A percentile compares a stretch with the other conserved stretches of the same genome.
These are phyloP conservation scores for Lagorchestes hirsutus DNA, from an alignment of 2,797 vertebrate genomes.

Conservation along the genomic window DNA sequence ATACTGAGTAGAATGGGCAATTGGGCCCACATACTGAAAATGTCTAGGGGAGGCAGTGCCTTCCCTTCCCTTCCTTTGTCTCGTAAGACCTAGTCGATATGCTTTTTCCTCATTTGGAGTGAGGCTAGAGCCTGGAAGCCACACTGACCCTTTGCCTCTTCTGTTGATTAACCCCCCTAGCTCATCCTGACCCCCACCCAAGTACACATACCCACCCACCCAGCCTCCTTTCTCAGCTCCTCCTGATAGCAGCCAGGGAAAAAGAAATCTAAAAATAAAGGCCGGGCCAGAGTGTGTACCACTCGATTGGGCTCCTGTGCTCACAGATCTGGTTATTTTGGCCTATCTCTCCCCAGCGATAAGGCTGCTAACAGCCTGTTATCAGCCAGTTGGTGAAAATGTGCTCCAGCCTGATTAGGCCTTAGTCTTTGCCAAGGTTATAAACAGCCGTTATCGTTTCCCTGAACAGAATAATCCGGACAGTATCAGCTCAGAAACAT, in stretches of 20 bases:
- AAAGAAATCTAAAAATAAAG: slow-evolving; percentile 87
- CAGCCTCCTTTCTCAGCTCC: slow-evolving; percentile 70
- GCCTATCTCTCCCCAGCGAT: slow-evolving; percentile 92
- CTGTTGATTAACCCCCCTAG: slow-evolving; percentile 78
- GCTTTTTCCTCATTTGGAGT: slow-evolving; percentile 67
- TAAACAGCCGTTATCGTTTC: slow-evolving; percentile 98
- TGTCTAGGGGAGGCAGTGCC: slow-evolving; percentile 50
- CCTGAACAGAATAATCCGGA: slow-evolving; percentile 97
- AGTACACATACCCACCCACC: slow-evolving; percentile 48
- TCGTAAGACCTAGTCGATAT: slow-evolving; percentile 61
- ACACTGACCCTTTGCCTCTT: slow-evolving; percentile 66
- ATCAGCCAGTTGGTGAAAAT: slow-evolving; percentile 97
- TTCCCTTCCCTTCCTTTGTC: slow-evolving; percentile 73
- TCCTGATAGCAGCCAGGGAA: slow-evolving; percentile 77
- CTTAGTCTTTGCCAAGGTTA: slow-evolving; percentile 98
- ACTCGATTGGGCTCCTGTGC: slow-evolving; percentile 88
- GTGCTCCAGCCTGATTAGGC: slow-evolving; percentile 99
- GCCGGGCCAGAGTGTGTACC: slow-evolving; percentile 84
- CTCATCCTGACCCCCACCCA: slow-evolving; percentile 57
- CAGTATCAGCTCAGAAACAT: slow-evolving; percentile 98
- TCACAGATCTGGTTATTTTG: slow-evolving; percentile 90
- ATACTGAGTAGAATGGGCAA: not conserved
- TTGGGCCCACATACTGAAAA: slow-evolving; percentile 44
- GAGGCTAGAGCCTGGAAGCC: slow-evolving; percentile 47
- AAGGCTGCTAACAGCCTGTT: slow-evolving; percentile 97